phyloP scores from a whole-genome alignment of 2,113 vertebrate species.

The Scomber colias region DNA sequence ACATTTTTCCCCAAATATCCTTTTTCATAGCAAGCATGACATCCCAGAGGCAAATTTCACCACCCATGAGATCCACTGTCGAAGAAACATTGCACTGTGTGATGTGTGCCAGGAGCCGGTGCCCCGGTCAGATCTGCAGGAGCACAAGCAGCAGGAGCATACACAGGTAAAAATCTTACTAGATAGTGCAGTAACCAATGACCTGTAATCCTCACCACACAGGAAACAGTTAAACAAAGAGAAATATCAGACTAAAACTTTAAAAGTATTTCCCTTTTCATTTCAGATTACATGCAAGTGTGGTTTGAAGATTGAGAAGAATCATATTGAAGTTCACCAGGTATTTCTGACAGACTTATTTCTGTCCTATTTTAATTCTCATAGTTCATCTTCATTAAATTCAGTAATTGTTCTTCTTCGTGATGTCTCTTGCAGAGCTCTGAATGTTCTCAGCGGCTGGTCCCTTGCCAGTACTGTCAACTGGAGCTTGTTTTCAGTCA shows the following conservation, averaged over 20 bases:
- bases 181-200: no score
- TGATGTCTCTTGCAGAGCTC: slow-evolving; percentile 78
- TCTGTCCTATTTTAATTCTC: background rate
- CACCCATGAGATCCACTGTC: slow-evolving; percentile 96
- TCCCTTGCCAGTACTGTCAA: slow-evolving; percentile 92
- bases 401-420: background rate
- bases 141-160: slow-evolving; percentile 91
- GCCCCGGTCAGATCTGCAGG: slow-evolving; percentile 89
- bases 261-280: slow-evolving; percentile 2
- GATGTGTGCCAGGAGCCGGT: slow-evolving; percentile 91
- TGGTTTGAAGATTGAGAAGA: slow-evolving; percentile 91
- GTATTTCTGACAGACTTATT: slow-evolving; percentile 75
- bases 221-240: background rate
- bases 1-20: background rate
- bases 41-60: slow-evolving; percentile 94
- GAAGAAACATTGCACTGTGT: slow-evolving; percentile 92
- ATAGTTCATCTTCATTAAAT: background rate
- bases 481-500: slow-evolving; percentile 90
- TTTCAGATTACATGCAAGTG: slow-evolving; percentile 94
- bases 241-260: background rate
- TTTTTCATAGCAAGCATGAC: slow-evolving; percentile 89
- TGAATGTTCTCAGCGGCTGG: slow-evolving; percentile 89
- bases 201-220: no score
- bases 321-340: slow-evolving; percentile 89
- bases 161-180: slow-evolving; percentile 81